A percentile compares a stretch with the other conserved stretches of the same genome.
Evolutionary conservation across 2,888 invertebrate species (phyloP).

Genomic region (Chrysomela aeneicollis): DNA sequence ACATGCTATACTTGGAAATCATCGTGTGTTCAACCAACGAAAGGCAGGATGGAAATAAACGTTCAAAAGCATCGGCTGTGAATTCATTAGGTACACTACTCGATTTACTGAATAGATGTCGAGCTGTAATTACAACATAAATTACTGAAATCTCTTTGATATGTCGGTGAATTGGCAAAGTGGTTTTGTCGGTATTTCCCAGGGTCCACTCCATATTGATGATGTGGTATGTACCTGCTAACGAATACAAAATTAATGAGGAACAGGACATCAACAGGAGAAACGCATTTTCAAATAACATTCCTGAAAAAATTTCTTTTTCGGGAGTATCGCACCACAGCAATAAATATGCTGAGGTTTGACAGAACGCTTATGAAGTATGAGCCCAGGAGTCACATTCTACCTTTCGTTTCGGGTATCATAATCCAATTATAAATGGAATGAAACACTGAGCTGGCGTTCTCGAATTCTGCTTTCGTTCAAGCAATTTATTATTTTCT

Average conservation of each 20-base stretch:
- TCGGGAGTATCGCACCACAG: no score
- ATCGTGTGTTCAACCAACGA: background rate
- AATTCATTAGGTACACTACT: background rate
- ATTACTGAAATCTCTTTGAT: background rate
- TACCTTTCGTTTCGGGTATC: background rate
- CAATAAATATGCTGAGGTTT: no score
- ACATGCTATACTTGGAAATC: background rate
- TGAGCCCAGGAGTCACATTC: background rate
- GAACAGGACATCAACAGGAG: no score
- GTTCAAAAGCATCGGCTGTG: conserved; percentile 1
- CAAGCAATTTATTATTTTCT: background rate
- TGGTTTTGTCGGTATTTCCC: background rate
- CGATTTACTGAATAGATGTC: conserved; percentile 1
- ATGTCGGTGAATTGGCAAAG: background rate
- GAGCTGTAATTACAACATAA: background rate
- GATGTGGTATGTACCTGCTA: background rate
- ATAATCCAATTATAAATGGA: background rate
- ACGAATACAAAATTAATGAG: no score
- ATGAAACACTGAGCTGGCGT: background rate
- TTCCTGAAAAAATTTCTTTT: no score
- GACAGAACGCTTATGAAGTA: background rate
- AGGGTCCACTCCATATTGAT: background rate
- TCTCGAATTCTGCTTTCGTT: background rate
- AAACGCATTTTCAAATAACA: no score
- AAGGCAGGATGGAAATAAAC: background rate